phyloP scores from a whole-genome alignment of 2,113 vertebrate genomes.

The Paracanthobrama guichenoti region DNA sequence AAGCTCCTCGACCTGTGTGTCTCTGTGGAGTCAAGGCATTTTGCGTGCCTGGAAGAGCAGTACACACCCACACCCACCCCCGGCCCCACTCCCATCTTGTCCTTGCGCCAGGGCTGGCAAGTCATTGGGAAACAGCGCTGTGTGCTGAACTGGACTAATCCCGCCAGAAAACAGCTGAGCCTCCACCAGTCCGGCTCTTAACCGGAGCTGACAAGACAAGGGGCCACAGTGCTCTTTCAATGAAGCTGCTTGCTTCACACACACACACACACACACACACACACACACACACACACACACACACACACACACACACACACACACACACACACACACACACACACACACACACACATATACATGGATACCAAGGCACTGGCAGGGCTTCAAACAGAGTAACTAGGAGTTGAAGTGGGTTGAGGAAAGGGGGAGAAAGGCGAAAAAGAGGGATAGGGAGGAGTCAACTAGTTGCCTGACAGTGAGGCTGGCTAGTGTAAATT shows the following conservation, averaged over 20 bases:
- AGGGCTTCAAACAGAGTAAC: constrained; percentile 33
- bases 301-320: constrained; percentile 40
- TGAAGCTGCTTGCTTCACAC: constrained; percentile 36
- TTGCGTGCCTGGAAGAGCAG: constrained; percentile 32
- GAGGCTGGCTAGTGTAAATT: neutral
- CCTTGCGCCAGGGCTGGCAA: constrained; percentile 32
- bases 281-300: constrained; percentile 32
- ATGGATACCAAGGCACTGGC: constrained; percentile 26
- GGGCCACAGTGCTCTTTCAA: constrained; percentile 43
- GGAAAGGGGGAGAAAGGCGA: neutral
- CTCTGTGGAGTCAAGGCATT: constrained; percentile 18
- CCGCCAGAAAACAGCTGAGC: constrained; percentile 62
- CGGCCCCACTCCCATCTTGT: constrained; percentile 4
- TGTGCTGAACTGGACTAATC: constrained; percentile 61
- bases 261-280: constrained; percentile 41
- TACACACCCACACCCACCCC: neutral
- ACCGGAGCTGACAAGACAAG: constrained; percentile 45
- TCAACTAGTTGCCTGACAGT: neutral
- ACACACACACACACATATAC: constrained; percentile 32
- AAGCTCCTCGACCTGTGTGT: constrained; percentile 18
- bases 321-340: constrained; percentile 36
- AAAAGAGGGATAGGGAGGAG: neutral
- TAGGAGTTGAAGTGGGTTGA: neutral
- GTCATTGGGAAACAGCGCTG: constrained; percentile 52
- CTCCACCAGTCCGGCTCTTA: constrained; percentile 45